A percentile compares a stretch with the other conserved stretches of the same genome.
These are phyloP conservation scores for Seira sanloemensis DNA, from an alignment of 2,888 invertebrate genomes.

Conservation along the genomic window DNA sequence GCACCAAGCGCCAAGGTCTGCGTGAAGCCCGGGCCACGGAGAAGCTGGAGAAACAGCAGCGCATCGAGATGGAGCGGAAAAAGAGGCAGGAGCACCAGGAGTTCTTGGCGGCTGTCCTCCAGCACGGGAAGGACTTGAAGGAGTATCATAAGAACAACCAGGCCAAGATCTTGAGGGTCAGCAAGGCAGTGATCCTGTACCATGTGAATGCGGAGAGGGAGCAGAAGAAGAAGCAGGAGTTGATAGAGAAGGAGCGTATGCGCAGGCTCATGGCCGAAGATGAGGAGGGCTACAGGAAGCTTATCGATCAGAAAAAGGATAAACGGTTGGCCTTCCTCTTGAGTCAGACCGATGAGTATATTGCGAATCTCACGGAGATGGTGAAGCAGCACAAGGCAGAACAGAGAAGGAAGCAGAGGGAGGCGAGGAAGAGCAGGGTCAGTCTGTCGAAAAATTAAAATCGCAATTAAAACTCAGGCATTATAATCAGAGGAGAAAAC, in stretches of 20 bases:
- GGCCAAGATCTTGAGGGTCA: constrained; percentile 78
- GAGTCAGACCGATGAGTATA: constrained; percentile 81
- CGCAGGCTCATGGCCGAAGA: constrained; percentile 79
- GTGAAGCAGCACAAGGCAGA: constrained; percentile 78
- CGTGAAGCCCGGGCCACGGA: constrained; percentile 82
- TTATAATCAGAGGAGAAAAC: too few species aligned
- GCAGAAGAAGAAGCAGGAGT: constrained; percentile 81
- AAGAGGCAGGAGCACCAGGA: constrained; percentile 80
- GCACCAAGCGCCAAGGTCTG: constrained; percentile 80
- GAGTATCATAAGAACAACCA: constrained; percentile 79
- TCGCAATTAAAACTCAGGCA: too few species aligned
- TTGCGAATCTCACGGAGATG: constrained; percentile 79
- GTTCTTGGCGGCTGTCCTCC: constrained; percentile 79
- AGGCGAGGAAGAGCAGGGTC: constrained; percentile 65
- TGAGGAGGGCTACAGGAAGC: constrained; percentile 76
- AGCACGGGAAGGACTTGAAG: constrained; percentile 80
- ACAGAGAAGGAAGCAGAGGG: constrained; percentile 77
- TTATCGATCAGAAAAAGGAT: constrained; percentile 83
- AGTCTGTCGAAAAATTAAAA: too few species aligned
- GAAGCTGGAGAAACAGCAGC: constrained; percentile 81
- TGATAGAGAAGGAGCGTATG: constrained; percentile 81
- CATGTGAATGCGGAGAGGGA: constrained; percentile 82
- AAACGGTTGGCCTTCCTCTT: constrained; percentile 80
- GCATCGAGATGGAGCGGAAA: constrained; percentile 80
- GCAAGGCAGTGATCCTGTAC: constrained; percentile 79